Percentiles rank a stretch among this genome's conserved stretches.
phyloP scores from a whole-genome alignment of 2,797 vertebrate genomes.

The Anomalospiza imberbis region DNA sequence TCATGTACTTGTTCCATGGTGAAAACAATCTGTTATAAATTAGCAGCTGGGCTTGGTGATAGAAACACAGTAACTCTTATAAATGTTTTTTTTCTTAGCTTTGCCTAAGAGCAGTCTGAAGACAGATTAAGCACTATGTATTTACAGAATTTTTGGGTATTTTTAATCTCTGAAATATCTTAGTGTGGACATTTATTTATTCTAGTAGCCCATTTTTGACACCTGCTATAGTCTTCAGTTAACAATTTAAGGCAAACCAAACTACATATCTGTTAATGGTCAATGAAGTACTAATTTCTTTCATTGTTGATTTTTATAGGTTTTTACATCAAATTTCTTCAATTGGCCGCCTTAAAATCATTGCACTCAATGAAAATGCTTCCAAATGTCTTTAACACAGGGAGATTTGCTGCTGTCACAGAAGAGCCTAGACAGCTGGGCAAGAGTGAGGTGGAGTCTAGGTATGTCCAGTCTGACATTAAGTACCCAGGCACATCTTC shows the following conservation, averaged over 20 bases:
- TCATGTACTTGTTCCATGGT: background rate
- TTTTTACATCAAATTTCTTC: background rate
- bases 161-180: background rate
- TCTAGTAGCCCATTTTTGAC: background rate
- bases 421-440: background rate
- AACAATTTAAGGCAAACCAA: background rate
- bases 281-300: background rate
- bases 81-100: background rate
- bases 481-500: background rate
- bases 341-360: background rate
- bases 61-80: background rate
- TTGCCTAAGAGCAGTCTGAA: background rate
- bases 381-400: background rate
- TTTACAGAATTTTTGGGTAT: fast-evolving
- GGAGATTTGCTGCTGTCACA: background rate
- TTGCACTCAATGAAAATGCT: background rate
- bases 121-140: background rate
- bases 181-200: background rate
- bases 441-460: background rate
- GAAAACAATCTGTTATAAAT: background rate
- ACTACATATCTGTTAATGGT: background rate
- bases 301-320: background rate
- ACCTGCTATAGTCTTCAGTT: background rate
- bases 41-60: background rate
- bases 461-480: background rate